These are phyloP conservation scores for Odontamblyopus rebecca DNA, from an alignment of 2,797 vertebrate species.

Conservation along the genomic window DNA sequence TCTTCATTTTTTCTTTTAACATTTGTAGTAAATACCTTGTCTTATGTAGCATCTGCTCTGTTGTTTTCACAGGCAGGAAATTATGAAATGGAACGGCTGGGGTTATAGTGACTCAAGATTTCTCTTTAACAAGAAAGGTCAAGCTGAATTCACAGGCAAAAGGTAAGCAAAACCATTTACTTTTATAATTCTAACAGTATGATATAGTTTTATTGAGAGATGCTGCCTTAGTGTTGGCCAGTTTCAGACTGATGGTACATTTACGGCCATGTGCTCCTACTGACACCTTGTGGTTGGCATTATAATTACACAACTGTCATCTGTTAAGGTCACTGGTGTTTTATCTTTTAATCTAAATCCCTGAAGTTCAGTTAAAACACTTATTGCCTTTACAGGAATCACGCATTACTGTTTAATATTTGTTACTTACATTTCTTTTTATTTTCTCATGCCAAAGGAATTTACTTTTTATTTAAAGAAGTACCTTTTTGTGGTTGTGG, in stretches of 20 bases:
- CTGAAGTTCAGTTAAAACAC: constrained; percentile 22
- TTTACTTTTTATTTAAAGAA: constrained; percentile 7
- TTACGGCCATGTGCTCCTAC: constrained; percentile 65
- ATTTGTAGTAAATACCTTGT: not conserved
- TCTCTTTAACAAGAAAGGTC: constrained; percentile 95
- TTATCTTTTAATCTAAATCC: constrained; percentile 24
- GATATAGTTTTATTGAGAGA: not conserved
- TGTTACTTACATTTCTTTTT: not conserved
- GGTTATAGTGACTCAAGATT: constrained; percentile 96
- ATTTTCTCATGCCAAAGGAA: not conserved
- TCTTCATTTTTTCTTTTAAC: not conserved
- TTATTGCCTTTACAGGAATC: not conserved
- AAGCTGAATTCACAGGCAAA: constrained; percentile 95
- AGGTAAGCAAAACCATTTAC: constrained; percentile 74
- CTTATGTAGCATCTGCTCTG: not conserved
- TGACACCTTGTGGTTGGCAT: constrained; percentile 77
- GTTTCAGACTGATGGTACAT: constrained; percentile 25
- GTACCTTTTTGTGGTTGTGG: constrained; percentile 3
- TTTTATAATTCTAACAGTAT: not conserved
- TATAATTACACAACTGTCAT: constrained; percentile 41
- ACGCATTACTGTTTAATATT: not conserved
- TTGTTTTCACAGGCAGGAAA: constrained; percentile 86
- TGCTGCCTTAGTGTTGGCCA: not conserved
- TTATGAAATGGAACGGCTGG: constrained; percentile 99
- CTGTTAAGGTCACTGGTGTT: constrained; percentile 53